Conservation (phyloP, 1,140 invertebrate species). For the Arion vulgaris region DNA sequence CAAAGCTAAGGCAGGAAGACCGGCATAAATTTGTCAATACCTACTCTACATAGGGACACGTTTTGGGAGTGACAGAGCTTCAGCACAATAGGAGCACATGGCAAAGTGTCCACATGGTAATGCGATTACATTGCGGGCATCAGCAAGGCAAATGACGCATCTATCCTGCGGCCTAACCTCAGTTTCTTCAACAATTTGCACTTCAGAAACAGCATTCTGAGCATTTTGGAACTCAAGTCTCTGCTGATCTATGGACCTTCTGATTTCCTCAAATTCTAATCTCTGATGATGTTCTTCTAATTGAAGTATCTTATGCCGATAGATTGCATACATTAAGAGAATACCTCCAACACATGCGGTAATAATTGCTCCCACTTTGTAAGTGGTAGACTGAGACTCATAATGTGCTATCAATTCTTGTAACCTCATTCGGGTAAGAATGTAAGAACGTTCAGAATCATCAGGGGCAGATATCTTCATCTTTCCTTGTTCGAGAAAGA, state of each 20-base stretch:
- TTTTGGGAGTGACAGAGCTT: constrained; percentile 57
- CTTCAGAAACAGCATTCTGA: background rate
- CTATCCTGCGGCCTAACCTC: constrained; percentile 39
- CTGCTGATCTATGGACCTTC: background rate
- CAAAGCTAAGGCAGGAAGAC: no score
- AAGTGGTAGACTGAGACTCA: constrained; percentile 48
- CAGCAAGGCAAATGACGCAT: constrained; percentile 71
- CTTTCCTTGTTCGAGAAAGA: constrained; percentile 58
- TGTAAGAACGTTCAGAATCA: constrained; percentile 54
- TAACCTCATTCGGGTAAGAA: constrained; percentile 64
- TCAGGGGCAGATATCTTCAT: constrained; percentile 63
- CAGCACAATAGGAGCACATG: constrained; percentile 70
- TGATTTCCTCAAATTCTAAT: constrained; percentile 44
- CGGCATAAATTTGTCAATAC: constrained; percentile 58
- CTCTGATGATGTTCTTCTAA: constrained; percentile 41
- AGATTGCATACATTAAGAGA: constrained; percentile 54
- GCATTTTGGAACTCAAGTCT: background rate
- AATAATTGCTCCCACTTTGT: constrained; percentile 60
- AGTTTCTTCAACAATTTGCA: background rate
- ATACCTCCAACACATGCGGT: constrained; percentile 54
- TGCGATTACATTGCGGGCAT: constrained; percentile 69
- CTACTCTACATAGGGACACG: constrained; percentile 71
- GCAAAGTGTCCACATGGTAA: constrained; percentile 72
- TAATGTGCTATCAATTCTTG: constrained; percentile 61
- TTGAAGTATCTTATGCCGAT: constrained; percentile 48